phyloP scores from a whole-genome alignment of 2,113 vertebrate genomes.

The Glaucomys volans region DNA sequence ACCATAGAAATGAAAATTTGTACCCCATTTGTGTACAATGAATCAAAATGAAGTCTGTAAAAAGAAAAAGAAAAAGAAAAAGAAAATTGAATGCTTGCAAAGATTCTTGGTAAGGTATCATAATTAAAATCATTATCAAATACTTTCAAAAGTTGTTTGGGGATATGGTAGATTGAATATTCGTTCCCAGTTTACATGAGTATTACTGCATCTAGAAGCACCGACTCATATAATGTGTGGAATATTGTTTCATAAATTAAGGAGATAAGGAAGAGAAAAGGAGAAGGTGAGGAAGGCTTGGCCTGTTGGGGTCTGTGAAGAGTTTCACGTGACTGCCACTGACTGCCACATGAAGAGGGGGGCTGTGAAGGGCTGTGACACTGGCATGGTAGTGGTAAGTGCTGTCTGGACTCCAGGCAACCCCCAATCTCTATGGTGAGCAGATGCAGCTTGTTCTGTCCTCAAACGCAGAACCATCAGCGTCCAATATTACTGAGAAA shows the following conservation, averaged over 20 bases:
- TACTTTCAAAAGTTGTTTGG: neutral
- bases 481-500: neutral
- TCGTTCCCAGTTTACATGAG: neutral
- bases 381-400: neutral
- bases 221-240: neutral
- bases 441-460: neutral
- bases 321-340: neutral
- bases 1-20: no score
- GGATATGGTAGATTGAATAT: neutral
- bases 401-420: neutral
- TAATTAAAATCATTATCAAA: neutral
- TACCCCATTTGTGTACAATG: no score
- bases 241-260: neutral
- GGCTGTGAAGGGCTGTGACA: no score
- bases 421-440: no score
- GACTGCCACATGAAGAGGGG: no score
- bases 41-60: no score
- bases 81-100: neutral
- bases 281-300: neutral
- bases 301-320: neutral
- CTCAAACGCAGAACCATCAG: neutral
- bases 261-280: neutral
- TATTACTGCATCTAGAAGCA: neutral
- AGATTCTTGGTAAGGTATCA: neutral
- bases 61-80: no score